These are phyloP conservation scores for Suncus etruscus DNA, from an alignment of 2,113 vertebrate species.

Conservation along the genomic window DNA sequence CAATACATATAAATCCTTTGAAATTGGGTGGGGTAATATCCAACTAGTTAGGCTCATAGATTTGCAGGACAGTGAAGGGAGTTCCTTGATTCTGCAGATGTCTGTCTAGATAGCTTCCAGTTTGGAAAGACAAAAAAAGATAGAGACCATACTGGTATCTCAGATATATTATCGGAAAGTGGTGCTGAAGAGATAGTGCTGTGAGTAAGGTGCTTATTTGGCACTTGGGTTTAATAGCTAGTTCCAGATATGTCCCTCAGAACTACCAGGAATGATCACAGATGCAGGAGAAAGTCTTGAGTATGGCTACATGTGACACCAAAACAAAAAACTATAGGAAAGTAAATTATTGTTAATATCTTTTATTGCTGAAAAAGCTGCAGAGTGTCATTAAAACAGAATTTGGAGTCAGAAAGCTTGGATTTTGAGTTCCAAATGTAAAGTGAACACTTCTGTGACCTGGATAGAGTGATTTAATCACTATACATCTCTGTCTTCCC, in stretches of 20 bases:
- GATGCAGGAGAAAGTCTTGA: no score
- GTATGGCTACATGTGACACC: no score
- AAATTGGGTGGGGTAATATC: not conserved
- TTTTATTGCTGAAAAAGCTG: not conserved
- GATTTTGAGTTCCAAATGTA: not conserved
- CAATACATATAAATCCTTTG: not conserved
- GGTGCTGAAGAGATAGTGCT: no score
- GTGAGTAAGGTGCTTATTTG: no score
- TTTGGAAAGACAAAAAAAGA: not conserved
- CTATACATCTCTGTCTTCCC: not conserved
- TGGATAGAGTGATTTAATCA: not conserved
- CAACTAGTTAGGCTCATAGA: not conserved
- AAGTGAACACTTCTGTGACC: not conserved
- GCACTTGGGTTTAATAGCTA: no score
- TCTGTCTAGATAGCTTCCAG: not conserved
- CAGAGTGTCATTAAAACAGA: not conserved
- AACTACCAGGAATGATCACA: no score
- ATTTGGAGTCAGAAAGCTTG: not conserved
- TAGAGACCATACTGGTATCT: not conserved
- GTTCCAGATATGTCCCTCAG: no score
- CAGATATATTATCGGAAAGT: not conserved
- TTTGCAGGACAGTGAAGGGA: not conserved
- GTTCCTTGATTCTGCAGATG: not conserved
- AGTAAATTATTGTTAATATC: not conserved
- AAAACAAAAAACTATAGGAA: not conserved